Percentiles rank a stretch among this genome's conserved stretches.
Evolutionary conservation across 2,113 vertebrate genomes (phyloP).

Genomic region (Clarias macrocephalus): DNA sequence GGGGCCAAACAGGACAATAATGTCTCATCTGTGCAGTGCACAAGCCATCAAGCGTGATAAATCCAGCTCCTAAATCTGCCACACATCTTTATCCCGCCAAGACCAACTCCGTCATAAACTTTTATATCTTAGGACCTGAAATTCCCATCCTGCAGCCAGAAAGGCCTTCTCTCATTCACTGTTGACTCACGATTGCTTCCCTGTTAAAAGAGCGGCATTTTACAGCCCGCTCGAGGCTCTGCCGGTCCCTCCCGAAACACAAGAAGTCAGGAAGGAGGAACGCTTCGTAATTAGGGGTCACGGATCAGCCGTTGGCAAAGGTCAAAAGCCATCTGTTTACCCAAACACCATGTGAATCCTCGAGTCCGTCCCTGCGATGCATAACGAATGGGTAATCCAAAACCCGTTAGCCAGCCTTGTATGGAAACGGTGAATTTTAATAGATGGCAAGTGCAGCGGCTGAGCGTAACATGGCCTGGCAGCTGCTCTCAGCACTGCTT

Average conservation of each 20-base stretch:
- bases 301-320: conserved; percentile 1
- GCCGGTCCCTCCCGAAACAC: neutral
- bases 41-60: conserved; percentile 32
- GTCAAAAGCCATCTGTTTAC: conserved; percentile 34
- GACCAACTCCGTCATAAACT: conserved; percentile 44
- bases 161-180: conserved; percentile 10
- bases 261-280: neutral
- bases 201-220: conserved; percentile 8
- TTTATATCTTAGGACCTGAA: conserved; percentile 37
- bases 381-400: neutral
- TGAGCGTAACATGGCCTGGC: conserved; percentile 3
- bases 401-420: conserved; percentile 4
- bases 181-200: conserved; percentile 10
- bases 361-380: neutral
- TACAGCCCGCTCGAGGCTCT: neutral
- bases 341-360: conserved; percentile 21
- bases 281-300: conserved; percentile 17
- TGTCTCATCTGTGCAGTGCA: conserved; percentile 3
- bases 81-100: conserved; percentile 30
- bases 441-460: conserved; percentile 8
- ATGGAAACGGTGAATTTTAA: conserved; percentile 43
- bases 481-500: conserved; percentile 32
- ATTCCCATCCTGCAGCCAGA: conserved; percentile 5
- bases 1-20: conserved; percentile 30
- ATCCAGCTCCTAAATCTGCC: conserved; percentile 38